These are phyloP conservation scores for Crocodylus rhombifer DNA, from an alignment of 2,797 vertebrate species.

Conservation along the genomic window DNA sequence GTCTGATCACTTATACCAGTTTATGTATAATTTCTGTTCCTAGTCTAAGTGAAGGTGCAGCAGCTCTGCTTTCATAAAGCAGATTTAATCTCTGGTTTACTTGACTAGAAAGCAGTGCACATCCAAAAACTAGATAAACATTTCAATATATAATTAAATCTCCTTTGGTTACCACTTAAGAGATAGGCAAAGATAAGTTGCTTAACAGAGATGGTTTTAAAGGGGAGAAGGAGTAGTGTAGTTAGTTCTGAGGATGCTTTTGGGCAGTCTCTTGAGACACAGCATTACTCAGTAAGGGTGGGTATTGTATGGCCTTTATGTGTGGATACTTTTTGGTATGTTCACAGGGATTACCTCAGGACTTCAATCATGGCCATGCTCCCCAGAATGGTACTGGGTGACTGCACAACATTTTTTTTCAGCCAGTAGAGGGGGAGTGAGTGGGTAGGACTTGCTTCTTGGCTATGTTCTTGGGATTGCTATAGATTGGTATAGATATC, in stretches of 20 bases:
- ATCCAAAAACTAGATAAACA: neutral
- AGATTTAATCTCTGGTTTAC: constrained; percentile 19
- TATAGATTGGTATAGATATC: neutral
- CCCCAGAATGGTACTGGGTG: too few species aligned
- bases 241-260: neutral
- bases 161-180: neutral
- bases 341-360: too few species aligned
- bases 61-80: neutral
- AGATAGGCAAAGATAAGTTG: constrained; percentile 10
- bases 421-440: too few species aligned
- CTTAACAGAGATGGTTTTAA: neutral
- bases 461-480: too few species aligned
- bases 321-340: too few species aligned
- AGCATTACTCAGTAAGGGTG: constrained; percentile 8
- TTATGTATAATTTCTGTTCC: too few species aligned
- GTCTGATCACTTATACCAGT: too few species aligned
- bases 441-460: too few species aligned
- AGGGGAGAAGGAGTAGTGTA: neutral
- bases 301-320: constrained; percentile 22
- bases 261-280: constrained; percentile 19
- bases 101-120: neutral
- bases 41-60: neutral
- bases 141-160: neutral
- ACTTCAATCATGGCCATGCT: too few species aligned
- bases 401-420: too few species aligned